Conservation (phyloP, 2,797 vertebrate species). For the Siniperca undulata region DNA sequence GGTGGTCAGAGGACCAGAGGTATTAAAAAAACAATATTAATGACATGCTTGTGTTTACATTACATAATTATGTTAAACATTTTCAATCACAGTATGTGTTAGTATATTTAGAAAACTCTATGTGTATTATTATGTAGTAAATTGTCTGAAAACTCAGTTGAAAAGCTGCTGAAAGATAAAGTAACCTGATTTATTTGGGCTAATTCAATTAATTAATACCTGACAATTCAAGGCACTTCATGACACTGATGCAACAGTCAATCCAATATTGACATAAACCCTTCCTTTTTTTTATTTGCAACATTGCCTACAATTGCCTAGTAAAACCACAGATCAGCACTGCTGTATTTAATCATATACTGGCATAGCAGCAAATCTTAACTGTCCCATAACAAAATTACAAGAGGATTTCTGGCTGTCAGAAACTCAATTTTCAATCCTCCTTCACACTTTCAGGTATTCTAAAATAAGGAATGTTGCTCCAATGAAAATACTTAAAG, state of each 20-base stretch:
- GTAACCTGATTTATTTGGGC: not conserved
- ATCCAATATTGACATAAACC: not conserved
- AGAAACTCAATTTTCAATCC: too few relatives aligned
- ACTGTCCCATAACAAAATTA: not conserved
- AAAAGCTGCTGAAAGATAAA: not conserved
- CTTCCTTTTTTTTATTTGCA: not conserved
- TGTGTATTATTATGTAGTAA: not conserved
- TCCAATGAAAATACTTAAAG: not conserved
- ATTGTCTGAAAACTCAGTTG: not conserved
- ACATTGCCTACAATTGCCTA: not conserved
- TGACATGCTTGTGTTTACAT: not conserved
- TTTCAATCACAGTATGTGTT: not conserved
- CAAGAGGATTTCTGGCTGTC: too few relatives aligned
- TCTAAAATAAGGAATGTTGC: not conserved
- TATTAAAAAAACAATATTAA: slow-evolving; percentile 28
- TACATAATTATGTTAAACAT: not conserved
- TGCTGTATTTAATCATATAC: too few relatives aligned
- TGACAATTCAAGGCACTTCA: not conserved
- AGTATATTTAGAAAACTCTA: not conserved
- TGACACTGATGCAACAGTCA: not conserved
- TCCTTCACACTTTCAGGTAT: not conserved
- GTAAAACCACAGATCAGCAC: not conserved
- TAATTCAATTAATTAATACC: not conserved
- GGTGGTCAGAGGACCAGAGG: slow-evolving; percentile 87
- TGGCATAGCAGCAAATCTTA: not conserved